These are phyloP conservation scores for Merluccius polli DNA, from an alignment of 2,797 vertebrate species.

Conservation along the genomic window DNA sequence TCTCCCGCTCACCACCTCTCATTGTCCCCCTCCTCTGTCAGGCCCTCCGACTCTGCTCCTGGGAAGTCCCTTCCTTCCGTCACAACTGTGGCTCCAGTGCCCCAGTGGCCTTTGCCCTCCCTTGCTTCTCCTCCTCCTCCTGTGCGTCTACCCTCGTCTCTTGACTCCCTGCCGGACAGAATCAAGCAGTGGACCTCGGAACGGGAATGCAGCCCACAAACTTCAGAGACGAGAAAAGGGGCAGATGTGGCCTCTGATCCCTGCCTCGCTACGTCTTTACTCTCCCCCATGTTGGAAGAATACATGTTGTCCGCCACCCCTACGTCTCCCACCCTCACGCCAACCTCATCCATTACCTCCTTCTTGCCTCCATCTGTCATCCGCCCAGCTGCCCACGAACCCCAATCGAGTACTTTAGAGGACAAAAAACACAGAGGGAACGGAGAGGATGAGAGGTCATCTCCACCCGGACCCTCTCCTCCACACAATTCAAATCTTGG, in stretches of 20 bases:
- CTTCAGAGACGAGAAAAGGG: not conserved
- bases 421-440: no score
- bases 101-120: not conserved
- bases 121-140: not conserved
- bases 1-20: conserved; percentile 1
- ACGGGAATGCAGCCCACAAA: not conserved
- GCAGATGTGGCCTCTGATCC: not conserved
- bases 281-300: not conserved
- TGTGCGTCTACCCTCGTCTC: not conserved
- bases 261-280: not conserved
- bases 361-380: not conserved
- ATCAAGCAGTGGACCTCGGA: not conserved
- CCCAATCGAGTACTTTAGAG: not conserved
- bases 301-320: not conserved
- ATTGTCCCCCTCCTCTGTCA: no score
- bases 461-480: not conserved
- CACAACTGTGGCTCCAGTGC: not conserved
- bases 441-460: not conserved
- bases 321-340: conserved; percentile 10
- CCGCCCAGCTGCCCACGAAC: not conserved
- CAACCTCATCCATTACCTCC: not conserved
- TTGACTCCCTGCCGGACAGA: conserved; percentile 3
- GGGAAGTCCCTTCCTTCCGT: not conserved
- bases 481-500: no score
- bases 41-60: not conserved